Evolutionary conservation across 2,113 vertebrate genomes (phyloP).

Genomic region (Mus musculus): GRCm39 chr9:56334001-56334500

Average conservation of each 20-base stretch:
- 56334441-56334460: neutral
- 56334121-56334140: neutral
- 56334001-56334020: neutral
- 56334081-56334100: neutral
- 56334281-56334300: neutral
- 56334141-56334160: neutral
- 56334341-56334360: neutral
- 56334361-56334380: neutral
- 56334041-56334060: neutral
- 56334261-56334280: neutral
- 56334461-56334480: neutral
- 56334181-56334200: neutral
- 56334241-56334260: neutral
- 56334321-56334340: neutral
- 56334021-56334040: neutral
- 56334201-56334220: neutral
- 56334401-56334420: neutral
- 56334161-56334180: neutral
- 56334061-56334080: neutral
- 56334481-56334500: neutral
- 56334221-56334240: neutral
- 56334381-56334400: neutral
- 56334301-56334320: neutral
- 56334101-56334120: neutral
- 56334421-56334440: neutral